Evolutionary conservation across 2,797 vertebrate genomes (phyloP), one percentile per base, ranked within the genome.

Genomic region (Coregonus sp.): DNA sequence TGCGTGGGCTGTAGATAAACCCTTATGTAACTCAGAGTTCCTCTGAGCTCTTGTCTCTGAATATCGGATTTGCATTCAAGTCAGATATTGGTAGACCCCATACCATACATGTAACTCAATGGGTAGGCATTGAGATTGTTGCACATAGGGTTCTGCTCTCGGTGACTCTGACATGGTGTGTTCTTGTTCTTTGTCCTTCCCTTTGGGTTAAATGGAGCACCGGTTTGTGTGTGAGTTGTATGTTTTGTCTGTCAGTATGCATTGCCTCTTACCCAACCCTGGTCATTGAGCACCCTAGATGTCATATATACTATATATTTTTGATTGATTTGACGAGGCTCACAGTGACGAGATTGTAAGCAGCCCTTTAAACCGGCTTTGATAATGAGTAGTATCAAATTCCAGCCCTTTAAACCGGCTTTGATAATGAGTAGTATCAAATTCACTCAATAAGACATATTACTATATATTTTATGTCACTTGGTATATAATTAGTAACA

Each of bases 11-110:
- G 25, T 33, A 47, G 50, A 65, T 81, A 65, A 73, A 6, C 4
- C 31, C 29, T 3, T 37, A 81, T 73, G 35, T 40, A 52, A 33
- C 51, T 77, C 83, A 73, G 78, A 25, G 25, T 25, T 25, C 25
- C 25, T 72, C 75, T 52, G 76, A 47, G 66, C 67, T 52, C 61
- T n/a, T 18, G 76, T 66, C 40, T 84, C 72, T 78, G 75, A 85
- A 81, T 73, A 81, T 77, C 77, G 85, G 59, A 69, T 84, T 81
- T 79, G 11, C 71, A 12, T 56, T 18, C 40, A 51, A 82, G 52
- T 78, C 40, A 78, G 70, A 75, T 82, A 47, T 47, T 47, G 7
- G 40, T 47, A 47, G 40, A 47, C 40, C 40, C 40, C 40, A 47
- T 9, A 47, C 40, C 40, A 47, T 9, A 47, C 40, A 47, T 11